These are phyloP conservation scores for Umimayanthus chanpuru DNA, from an alignment of 92 coral and sea anemone genomes.

Conservation along the genomic window DNA sequence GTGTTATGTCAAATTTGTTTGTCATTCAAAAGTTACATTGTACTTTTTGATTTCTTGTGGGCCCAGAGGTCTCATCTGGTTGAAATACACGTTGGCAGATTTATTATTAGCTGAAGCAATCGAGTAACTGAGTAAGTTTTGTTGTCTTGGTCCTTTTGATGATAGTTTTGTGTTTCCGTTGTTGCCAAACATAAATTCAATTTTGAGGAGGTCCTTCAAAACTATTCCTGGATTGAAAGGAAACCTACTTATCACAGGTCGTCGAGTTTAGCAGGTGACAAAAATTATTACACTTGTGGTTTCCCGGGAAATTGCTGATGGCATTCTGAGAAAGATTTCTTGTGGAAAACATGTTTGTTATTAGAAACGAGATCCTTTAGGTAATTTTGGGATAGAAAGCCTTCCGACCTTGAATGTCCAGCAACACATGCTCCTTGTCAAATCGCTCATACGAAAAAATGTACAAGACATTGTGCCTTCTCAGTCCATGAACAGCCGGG, in stretches of 20 bases:
- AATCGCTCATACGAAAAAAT: constrained; percentile 3
- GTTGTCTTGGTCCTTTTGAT: too few relatives aligned
- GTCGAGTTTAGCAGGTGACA: constrained; percentile 7
- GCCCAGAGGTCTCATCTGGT: too few relatives aligned
- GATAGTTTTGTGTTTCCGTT: too few relatives aligned
- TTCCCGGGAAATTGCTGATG: neutral
- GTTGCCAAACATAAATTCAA: constrained; percentile 7
- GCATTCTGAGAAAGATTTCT: constrained; percentile 20
- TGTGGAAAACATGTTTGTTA: neutral
- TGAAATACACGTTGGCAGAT: too few relatives aligned
- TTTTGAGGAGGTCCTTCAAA: too few relatives aligned
- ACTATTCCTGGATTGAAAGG: constrained; percentile 13
- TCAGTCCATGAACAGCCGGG: constrained; percentile 19
- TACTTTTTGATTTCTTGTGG: too few relatives aligned
- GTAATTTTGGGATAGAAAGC: constrained; percentile 4
- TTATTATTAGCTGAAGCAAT: too few relatives aligned
- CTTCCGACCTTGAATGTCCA: neutral
- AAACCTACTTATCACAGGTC: constrained; percentile 6
- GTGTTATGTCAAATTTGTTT: too few relatives aligned
- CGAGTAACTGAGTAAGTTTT: too few relatives aligned
- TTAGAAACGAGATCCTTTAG: neutral
- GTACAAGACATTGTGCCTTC: constrained; percentile 14
- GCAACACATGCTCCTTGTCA: neutral
- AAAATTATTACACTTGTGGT: constrained; percentile 21
- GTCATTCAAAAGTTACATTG: too few relatives aligned